Evolutionary conservation across 2,888 invertebrate species (phyloP), one percentile per base, ranked within the genome.

Genomic region (Glaucopsyche alexis): DNA sequence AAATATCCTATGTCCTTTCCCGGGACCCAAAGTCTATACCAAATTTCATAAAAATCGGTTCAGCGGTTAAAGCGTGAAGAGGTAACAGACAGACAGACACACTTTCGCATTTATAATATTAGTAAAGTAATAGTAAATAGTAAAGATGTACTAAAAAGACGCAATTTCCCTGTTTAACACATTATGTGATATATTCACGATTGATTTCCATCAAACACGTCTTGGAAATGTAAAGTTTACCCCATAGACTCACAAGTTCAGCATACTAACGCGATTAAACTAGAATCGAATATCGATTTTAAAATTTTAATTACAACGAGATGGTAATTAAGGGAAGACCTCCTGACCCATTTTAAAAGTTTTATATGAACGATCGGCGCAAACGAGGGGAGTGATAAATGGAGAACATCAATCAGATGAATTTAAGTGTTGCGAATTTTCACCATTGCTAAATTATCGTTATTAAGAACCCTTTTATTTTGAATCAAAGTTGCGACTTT

Each of bases 301-400:
- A 77, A 81, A 84, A 85, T 89, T 91, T 91, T 91, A 90, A 92
- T 91, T 91, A 83, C 82, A 83, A 83, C 81, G 82, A 86, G 82
- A 82, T 81, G 84, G 88, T 84, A 89, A 91, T 90, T 87, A 87
- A 84, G 82, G 81, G 80, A 83, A 84, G 87, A 89, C 90, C 90
- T 86, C 88, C 88, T 93, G 93, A 93, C 92, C 92, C 82, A 91
- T 92, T 92, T 91, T 85, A 92, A 91, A 91, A 91, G 88, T 92
- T 91, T 87, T 85, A 87, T 88, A 83, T 85, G 84, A 80, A 78
- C 55, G 78, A 80, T 79, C 81, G 79, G 78, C 80, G 76, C 81
- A 83, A 89, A 87, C 86, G 87, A 91, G 91, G 90, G 90, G 89
- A 87, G 84, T 92, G 91, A 93, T 92, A 91, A 92, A 93, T 92